A percentile compares a stretch with the other conserved stretches of the same genome.
Evolutionary conservation across 2,113 vertebrate species (phyloP).

Genomic region (Pterocles burchelli): DNA sequence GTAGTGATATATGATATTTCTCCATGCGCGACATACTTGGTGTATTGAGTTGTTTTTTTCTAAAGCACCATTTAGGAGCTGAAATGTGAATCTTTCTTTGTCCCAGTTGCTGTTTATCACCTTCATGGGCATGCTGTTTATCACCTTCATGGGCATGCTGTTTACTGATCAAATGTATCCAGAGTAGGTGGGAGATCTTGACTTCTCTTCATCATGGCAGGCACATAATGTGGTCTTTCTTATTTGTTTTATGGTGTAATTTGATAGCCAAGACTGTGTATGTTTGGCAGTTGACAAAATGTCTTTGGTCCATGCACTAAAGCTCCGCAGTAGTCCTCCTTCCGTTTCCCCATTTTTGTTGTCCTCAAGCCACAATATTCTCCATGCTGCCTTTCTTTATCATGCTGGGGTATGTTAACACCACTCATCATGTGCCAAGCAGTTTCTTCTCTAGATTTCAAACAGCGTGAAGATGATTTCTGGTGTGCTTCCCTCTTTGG

Average conservation of each 20-base stretch:
- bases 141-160: neutral
- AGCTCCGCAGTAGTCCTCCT: neutral
- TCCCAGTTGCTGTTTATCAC: neutral
- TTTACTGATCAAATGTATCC: neutral
- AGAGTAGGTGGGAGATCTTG: neutral
- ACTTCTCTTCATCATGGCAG: neutral
- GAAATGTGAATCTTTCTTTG: neutral
- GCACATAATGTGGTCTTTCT: neutral
- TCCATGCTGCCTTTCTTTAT: accelerated
- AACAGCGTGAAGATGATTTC: neutral
- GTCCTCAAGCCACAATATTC: accelerated
- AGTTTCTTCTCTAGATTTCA: neutral
- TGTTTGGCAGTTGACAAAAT: neutral
- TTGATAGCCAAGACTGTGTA: neutral
- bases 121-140: no score
- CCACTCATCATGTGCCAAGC: neutral
- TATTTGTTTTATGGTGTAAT: neutral
- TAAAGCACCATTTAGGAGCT: neutral
- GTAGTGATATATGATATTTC: constrained; percentile 42
- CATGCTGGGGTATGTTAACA: accelerated
- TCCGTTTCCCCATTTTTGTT: accelerated
- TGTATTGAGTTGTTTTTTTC: neutral
- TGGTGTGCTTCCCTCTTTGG: neutral
- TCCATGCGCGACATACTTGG: neutral
- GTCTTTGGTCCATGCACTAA: neutral